A percentile compares a stretch with the other conserved stretches of the same genome.
Conservation (phyloP, 1,140 invertebrate genomes). For the Lucilia cuprina region DNA sequence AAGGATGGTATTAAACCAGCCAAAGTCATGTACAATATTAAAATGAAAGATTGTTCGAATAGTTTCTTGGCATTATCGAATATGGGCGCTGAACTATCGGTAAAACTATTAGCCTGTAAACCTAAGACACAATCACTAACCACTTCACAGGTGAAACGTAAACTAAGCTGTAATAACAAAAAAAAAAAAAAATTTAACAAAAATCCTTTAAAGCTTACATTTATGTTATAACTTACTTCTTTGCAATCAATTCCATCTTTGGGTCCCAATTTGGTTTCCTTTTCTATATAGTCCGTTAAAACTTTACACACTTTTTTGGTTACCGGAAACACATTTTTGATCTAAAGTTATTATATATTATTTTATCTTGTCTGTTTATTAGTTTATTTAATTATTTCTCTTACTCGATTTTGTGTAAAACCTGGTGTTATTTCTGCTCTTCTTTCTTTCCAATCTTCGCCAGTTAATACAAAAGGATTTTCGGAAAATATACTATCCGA, state of each 20-base stretch:
- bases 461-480: conserved; percentile 63
- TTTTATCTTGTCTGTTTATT: too few relatives aligned
- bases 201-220: too few relatives aligned
- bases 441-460: conserved; percentile 67
- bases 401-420: conserved; percentile 63
- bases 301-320: conserved; percentile 52
- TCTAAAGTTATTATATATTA: conserved; percentile 10
- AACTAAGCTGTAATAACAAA: conserved; percentile 45
- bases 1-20: conserved; percentile 44
- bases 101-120: conserved; percentile 59
- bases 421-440: conserved; percentile 66
- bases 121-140: conserved; percentile 65
- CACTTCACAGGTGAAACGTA: conserved; percentile 64
- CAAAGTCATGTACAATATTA: conserved; percentile 44
- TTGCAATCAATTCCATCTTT: conserved; percentile 48
- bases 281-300: conserved; percentile 45
- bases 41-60: conserved; percentile 42
- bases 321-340: conserved; percentile 56
- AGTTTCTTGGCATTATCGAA: conserved; percentile 45
- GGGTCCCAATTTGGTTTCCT: conserved; percentile 43
- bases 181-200: neutral
- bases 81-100: conserved; percentile 47
- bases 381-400: conserved; percentile 31
- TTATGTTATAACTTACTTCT: conserved; percentile 42
- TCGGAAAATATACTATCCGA: conserved; percentile 62